Base-by-base conservation (phyloP, 2,113 vertebrate genomes). In the Hystrix brachyura region DNA sequence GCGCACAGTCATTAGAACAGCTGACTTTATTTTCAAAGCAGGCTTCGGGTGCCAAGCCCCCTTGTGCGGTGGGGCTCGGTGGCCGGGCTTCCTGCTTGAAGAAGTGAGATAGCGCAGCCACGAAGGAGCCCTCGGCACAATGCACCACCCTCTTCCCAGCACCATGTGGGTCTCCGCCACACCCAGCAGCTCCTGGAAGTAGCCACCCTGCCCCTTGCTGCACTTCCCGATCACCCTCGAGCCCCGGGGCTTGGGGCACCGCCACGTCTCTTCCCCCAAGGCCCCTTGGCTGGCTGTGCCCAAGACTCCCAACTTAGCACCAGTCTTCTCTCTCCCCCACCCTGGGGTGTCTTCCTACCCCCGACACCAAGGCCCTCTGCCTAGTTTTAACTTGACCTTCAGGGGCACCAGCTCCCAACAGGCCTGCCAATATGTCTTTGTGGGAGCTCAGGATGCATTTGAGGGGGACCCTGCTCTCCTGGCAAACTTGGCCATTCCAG, bases 51-150 rank as follows among this genome's bases (percentile, higher is more conserved):
- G n/a, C 91, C 4, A 0, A 1, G 62, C 12, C 19, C 1, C 1
- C 74, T 17, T 0, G 4, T 62, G 72, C 1, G 38, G 90, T 55
- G 43, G 29, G 64, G 82, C 86, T 79, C 55, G 1, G 79, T 1
- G 15, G 67, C 62, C 0, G 0, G 0, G 51, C 32, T 96, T 97
- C 96, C 96, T 94, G 96, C 91, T 95, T 67, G 29, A 82, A 92
- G 96, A 92, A 91, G 71, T 13, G 43, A 95, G 97, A 93, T 60
- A 96, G 81, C 69, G 17, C 21, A 27, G 91, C 90, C 94, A 60
- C 96, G 82, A 46, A 38, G 0, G 0, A 85, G 69, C 57, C 81
- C 88, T 18, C n/a, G 2, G 8, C 94, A 88, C 23, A 18, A 69
- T 79, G 86, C 51, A 13, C 21, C 59, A 51, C 46, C 38, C 74